phyloP scores from a whole-genome alignment of 2,797 vertebrate species.

The Urophycis tenuis region DNA sequence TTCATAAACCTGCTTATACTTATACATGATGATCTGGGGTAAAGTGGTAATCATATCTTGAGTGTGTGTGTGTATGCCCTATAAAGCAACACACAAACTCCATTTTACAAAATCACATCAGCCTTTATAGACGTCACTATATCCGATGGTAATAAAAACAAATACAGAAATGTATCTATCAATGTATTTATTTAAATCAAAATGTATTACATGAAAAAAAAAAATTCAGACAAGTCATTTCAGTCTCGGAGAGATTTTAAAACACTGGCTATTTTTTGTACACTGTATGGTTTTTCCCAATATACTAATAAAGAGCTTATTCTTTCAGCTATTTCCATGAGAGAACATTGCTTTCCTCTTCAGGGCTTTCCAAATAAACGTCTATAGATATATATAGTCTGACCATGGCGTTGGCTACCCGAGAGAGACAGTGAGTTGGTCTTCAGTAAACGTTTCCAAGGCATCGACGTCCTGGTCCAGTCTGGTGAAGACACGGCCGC shows the following conservation, averaged over 20 bases:
- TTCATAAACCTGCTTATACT: neutral
- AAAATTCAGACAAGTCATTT: neutral
- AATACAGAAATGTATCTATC: conserved; percentile 25
- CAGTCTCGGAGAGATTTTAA: conserved; percentile 36
- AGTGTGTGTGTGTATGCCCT: neutral
- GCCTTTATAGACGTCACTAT: neutral
- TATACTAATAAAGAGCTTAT: conserved; percentile 22
- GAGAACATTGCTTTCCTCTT: conserved; percentile 47
- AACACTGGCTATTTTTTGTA: conserved; percentile 34
- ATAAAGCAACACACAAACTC: neutral
- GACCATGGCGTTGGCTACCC: conserved; percentile 24
- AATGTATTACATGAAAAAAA: conserved; percentile 56
- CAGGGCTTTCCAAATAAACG: conserved; percentile 34
- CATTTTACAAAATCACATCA: neutral
- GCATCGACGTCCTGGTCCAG: conserved; percentile 42
- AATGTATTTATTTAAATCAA: conserved; percentile 61
- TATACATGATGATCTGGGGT: neutral
- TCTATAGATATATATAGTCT: conserved; percentile 16
- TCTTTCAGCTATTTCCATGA: conserved; percentile 28
- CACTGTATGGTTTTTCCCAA: conserved; percentile 25
- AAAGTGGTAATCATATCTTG: neutral
- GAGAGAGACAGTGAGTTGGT: conserved; percentile 51
- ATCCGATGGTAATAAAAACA: neutral
- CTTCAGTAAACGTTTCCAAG: conserved; percentile 49
- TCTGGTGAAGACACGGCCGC: conserved; percentile 25